phyloP scores from a whole-genome alignment of 2,888 invertebrate species.

The Dynastes tityus region DNA sequence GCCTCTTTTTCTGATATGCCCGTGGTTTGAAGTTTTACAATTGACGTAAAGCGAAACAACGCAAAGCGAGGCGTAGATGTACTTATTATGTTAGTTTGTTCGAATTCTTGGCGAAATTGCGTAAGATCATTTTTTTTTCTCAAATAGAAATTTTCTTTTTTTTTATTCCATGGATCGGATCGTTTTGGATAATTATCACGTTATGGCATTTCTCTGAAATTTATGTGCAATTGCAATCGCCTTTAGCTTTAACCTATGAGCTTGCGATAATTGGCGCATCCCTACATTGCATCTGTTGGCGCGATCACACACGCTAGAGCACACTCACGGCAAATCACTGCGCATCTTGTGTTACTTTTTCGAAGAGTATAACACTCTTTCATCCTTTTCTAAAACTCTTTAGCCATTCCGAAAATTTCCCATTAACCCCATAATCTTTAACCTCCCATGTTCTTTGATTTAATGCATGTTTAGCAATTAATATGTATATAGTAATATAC shows the following conservation, averaged over 20 bases:
- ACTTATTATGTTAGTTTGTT: background rate
- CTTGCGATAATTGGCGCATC: conserved; percentile 35
- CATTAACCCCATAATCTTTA: background rate
- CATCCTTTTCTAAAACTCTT: background rate
- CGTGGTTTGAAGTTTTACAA: no score
- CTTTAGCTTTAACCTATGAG: conserved; percentile 26
- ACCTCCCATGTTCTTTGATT: background rate
- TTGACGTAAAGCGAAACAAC: no score
- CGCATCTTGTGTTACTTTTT: conserved; percentile 37
- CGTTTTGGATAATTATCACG: no score
- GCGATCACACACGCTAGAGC: conserved; percentile 23
- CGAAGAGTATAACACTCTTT: conserved; percentile 10
- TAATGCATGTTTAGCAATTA: conserved; percentile 16
- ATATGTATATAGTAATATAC: background rate
- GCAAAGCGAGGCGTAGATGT: no score
- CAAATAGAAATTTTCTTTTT: conserved; percentile 53
- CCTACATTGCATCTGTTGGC: conserved; percentile 12
- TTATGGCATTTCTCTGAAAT: conserved; percentile 1
- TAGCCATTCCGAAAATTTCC: conserved; percentile 4
- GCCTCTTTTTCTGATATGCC: no score
- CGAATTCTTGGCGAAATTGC: conserved; percentile 9
- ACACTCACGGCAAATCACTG: conserved; percentile 37
- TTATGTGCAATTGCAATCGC: conserved; percentile 17
- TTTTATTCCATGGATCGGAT: no score
- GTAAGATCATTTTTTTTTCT: background rate